Percentiles rank a stretch among this genome's conserved stretches.
phyloP scores from a whole-genome alignment of 2,888 invertebrate species.

The Ephialtes manifestator region DNA sequence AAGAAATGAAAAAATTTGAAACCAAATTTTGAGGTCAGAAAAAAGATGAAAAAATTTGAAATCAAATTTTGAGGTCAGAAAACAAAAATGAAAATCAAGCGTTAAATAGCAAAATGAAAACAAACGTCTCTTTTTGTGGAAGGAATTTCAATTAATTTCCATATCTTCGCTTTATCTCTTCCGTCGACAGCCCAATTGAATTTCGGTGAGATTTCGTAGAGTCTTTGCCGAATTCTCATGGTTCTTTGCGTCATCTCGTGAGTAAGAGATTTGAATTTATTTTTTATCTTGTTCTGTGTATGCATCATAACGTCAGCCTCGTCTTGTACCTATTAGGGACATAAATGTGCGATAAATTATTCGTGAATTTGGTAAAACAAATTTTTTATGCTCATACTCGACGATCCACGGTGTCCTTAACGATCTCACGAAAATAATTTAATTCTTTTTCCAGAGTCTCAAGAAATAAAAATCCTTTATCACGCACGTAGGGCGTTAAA shows the following conservation, averaged over 20 bases:
- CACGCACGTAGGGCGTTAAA: slow-evolving; percentile 65
- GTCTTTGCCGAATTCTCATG: slow-evolving; percentile 70
- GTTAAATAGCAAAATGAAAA: no score
- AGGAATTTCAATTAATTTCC: slow-evolving; percentile 64
- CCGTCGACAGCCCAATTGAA: slow-evolving; percentile 74
- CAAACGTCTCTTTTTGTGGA: slow-evolving; percentile 36
- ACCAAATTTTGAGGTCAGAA: no score
- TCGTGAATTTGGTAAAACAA: background rate
- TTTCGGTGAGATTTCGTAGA: slow-evolving; percentile 73
- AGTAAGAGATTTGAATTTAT: slow-evolving; percentile 70
- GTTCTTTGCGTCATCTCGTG: slow-evolving; percentile 71
- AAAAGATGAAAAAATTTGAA: no score
- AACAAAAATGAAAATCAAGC: no score
- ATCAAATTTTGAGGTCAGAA: no score
- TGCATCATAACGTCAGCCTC: slow-evolving; percentile 75
- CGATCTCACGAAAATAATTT: slow-evolving; percentile 72
- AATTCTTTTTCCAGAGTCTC: slow-evolving; percentile 72
- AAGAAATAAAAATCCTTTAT: slow-evolving; percentile 67
- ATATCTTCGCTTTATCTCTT: slow-evolving; percentile 65
- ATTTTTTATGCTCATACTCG: slow-evolving; percentile 62
- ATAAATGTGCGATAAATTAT: slow-evolving; percentile 6
- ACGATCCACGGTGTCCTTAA: slow-evolving; percentile 73
- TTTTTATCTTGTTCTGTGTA: slow-evolving; percentile 72
- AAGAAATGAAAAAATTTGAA: no score
- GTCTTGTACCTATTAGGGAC: slow-evolving; percentile 70